Percentiles rank a stretch among this genome's conserved stretches.
phyloP scores from a whole-genome alignment of 2,797 vertebrate genomes.

The Delichon dasypus region DNA sequence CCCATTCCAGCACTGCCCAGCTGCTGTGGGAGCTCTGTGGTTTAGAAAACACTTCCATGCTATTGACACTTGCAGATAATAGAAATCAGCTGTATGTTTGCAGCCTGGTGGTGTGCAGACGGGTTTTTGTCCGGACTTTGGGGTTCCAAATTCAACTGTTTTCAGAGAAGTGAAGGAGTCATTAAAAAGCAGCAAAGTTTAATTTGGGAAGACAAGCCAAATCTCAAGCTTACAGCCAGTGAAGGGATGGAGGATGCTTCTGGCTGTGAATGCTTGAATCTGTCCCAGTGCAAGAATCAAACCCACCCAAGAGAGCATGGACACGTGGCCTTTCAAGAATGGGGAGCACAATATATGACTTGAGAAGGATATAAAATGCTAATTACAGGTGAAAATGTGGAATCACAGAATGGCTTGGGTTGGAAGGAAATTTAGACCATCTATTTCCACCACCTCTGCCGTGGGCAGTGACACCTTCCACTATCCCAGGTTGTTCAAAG shows the following conservation, averaged over 20 bases:
- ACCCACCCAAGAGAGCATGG: neutral
- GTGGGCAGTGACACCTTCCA: neutral
- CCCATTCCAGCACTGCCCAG: neutral
- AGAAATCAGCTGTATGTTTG: rapidly evolving
- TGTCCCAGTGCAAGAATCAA: neutral
- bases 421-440: neutral
- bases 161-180: neutral
- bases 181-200: neutral
- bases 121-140: neutral
- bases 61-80: neutral
- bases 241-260: neutral
- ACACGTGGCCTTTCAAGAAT: neutral
- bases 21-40: neutral
- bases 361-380: neutral
- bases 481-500: neutral
- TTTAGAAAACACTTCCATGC: neutral
- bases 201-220: neutral
- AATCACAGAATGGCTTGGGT: neutral
- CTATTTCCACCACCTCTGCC: neutral
- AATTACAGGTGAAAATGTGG: neutral
- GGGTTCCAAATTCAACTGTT: neutral
- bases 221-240: neutral
- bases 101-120: neutral
- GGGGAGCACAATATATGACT: too few relatives aligned
- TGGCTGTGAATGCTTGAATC: neutral